Conservation (phyloP, 2,797 vertebrate genomes). For the Serranus cabrilla region DNA sequence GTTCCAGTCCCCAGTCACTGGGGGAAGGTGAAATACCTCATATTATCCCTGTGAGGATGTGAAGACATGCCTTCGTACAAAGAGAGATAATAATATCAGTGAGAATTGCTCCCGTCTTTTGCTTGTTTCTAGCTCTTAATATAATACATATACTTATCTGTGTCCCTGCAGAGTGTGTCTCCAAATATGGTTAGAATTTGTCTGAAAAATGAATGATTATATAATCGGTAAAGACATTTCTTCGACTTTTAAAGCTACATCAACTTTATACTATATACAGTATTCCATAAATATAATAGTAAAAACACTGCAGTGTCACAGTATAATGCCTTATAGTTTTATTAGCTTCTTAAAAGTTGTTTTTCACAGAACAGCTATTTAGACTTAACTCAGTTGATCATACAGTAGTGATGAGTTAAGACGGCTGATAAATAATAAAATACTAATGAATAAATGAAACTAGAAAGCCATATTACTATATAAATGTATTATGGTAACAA, state of each 20-base stretch:
- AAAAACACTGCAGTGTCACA: too few species aligned
- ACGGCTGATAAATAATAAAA: background rate
- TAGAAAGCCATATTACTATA: too few species aligned
- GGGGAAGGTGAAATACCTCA: constrained; percentile 24
- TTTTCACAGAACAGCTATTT: background rate
- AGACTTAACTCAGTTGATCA: background rate
- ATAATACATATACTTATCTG: background rate
- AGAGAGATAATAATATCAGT: constrained; percentile 1
- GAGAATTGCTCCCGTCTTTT: background rate
- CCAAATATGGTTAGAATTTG: background rate
- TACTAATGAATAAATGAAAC: too few species aligned
- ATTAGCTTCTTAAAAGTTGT: background rate
- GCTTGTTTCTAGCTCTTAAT: background rate
- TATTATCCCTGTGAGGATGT: constrained; percentile 12
- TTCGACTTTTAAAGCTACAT: background rate
- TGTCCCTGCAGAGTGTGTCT: background rate
- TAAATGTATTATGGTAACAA: too few species aligned
- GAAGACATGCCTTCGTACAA: background rate
- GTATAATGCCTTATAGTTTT: too few species aligned
- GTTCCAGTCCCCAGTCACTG: constrained; percentile 7
- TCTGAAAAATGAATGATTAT: background rate
- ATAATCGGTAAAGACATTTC: background rate
- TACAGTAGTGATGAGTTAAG: background rate
- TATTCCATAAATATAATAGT: too few species aligned
- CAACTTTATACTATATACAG: background rate